A percentile compares a stretch with the other conserved stretches of the same genome.
phyloP scores from a whole-genome alignment of 2,888 invertebrate genomes.

The Seira musarum region DNA sequence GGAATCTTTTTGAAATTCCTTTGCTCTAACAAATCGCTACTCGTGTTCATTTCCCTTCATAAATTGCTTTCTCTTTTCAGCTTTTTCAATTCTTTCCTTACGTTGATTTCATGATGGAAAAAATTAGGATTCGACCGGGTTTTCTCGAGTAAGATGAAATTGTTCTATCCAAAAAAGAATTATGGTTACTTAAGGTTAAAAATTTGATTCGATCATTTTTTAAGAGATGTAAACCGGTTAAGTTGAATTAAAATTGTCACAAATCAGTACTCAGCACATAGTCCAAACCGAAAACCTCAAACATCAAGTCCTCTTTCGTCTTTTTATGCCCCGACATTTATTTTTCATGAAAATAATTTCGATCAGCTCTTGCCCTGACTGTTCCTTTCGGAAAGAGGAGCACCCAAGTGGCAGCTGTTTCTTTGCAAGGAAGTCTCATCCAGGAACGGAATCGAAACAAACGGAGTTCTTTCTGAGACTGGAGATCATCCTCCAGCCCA shows the following conservation, averaged over 20 bases:
- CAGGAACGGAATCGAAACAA: too few species aligned
- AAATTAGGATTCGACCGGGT: not conserved
- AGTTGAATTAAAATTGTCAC: too few species aligned
- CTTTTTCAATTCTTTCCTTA: slow-evolving; percentile 13
- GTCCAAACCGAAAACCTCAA: too few species aligned
- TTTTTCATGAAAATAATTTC: too few species aligned
- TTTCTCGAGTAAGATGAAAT: not conserved
- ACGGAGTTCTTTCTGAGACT: not conserved
- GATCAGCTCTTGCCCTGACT: too few species aligned
- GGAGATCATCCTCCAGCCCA: not conserved
- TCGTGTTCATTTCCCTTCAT: slow-evolving; percentile 28
- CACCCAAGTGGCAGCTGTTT: slow-evolving; percentile 55
- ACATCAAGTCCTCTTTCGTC: too few species aligned
- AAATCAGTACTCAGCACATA: too few species aligned
- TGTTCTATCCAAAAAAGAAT: not conserved
- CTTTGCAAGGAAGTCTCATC: slow-evolving; percentile 37
- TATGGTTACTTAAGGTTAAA: too few species aligned
- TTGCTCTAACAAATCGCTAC: slow-evolving; percentile 37
- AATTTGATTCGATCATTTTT: too few species aligned
- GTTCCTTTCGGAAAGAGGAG: slow-evolving; percentile 2
- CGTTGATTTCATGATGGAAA: not conserved
- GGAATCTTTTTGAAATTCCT: slow-evolving; percentile 35
- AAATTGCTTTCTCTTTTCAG: slow-evolving; percentile 43
- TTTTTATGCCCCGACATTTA: not conserved
- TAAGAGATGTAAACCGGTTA: not conserved